Base-by-base conservation (phyloP, 2,888 invertebrate genomes). In the Timema cristinae region DNA sequence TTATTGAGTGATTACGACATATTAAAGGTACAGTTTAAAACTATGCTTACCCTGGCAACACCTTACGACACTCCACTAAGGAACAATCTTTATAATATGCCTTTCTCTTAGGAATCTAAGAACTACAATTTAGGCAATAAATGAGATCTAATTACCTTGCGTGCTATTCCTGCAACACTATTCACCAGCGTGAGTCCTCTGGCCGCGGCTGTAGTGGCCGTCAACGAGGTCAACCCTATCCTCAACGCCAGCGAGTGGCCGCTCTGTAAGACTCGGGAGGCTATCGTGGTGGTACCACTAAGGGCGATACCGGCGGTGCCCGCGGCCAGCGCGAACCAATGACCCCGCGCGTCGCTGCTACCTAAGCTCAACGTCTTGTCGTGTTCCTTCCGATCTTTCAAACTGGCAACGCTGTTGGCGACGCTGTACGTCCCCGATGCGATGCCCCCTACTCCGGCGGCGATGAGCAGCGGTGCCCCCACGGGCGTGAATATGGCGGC, bases 381-480 rank as follows among this genome's bases (percentile, higher is more conserved):
- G 63, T 63, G 63, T 48, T 13, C 47, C 47, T 13, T 16, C 47
- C 63, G 63, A 13, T 63, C 63, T 32, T 13, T 10, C 6, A 63
- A 13, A 48, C 63, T 63, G 11, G 32, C 63, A 6, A 47, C 63
- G 63, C 63, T 63, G 63, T 47, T 63, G 11, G 47, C 63, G 11
- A 63, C 63, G 32, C 63, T 47, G 63, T 63, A 63, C 63, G 63
- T 63, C 47, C 63, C 63, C 63, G 63, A 16, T 10, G 5, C 63
- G 0, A 63, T 9, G 47, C 47, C 63, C 16, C 63, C 63, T 13
- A 63, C 63, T 6, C 47, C 63, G 11, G 63, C 63, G 11, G 63
- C 63, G 47, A 63, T 48, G 11, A 63, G 63, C 63, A 63, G 16
- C 5, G 32, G 47, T 9, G 63, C 47, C 15, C 47, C 9, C 63